Conservation (phyloP, 2,797 vertebrate species). For the Zalophus californianus region DNA sequence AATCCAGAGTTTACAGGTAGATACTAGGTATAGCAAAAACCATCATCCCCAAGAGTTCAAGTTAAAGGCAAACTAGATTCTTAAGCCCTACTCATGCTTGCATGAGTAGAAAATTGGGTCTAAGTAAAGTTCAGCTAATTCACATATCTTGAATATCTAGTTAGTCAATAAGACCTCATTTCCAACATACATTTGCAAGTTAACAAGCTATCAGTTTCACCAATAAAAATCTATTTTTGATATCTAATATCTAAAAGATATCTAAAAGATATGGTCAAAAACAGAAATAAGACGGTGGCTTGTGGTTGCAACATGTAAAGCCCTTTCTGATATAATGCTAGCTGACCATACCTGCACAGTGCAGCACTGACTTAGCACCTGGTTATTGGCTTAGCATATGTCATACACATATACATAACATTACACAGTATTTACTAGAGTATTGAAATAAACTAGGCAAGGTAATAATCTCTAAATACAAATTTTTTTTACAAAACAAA, state of each 20-base stretch:
- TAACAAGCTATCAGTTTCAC: background rate
- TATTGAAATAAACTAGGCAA: conserved; percentile 52
- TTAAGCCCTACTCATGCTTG: background rate
- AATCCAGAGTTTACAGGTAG: background rate
- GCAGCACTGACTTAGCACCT: background rate
- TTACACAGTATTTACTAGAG: background rate
- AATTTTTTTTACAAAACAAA: background rate
- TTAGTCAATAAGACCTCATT: background rate
- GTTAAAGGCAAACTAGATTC: background rate
- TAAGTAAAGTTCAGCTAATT: background rate
- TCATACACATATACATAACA: background rate
- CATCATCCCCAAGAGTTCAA: background rate
- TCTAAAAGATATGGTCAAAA: background rate
- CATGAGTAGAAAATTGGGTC: background rate
- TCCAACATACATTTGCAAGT: background rate
- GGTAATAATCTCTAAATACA: background rate
- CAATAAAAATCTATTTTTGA: conserved; percentile 12
- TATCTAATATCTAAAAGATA: background rate
- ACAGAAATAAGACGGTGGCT: background rate
- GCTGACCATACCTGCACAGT: background rate
- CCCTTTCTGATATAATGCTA: background rate
- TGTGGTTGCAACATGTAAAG: background rate
- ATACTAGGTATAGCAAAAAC: background rate
- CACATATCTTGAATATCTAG: background rate
- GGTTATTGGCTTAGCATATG: background rate